Conservation (phyloP, 2,888 invertebrate genomes). For the Allacma fusca region DNA sequence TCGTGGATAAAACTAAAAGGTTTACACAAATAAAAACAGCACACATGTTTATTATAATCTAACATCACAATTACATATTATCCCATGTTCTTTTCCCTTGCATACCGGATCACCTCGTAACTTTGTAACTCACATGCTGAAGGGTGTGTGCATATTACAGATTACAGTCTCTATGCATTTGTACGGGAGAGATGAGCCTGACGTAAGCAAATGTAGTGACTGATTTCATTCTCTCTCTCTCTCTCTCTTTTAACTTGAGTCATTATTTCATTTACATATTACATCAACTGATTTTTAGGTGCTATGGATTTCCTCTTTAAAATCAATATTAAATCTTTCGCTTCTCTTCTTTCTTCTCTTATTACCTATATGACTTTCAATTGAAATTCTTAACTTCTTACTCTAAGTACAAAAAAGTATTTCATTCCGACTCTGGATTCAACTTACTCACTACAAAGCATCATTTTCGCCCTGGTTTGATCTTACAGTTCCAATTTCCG, state of each 20-base stretch:
- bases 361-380: not conserved
- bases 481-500: not conserved
- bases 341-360: not conserved
- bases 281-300: too few species aligned
- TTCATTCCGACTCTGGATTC: not conserved
- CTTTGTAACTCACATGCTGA: not conserved
- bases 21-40: slow-evolving; percentile 12
- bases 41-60: slow-evolving; percentile 11
- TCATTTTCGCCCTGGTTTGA: not conserved
- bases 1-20: not conserved
- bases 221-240: too few species aligned
- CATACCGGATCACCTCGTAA: slow-evolving; percentile 1
- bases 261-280: too few species aligned
- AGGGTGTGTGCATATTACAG: too few species aligned
- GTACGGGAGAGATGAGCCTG: too few species aligned
- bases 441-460: not conserved
- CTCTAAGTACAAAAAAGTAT: not conserved
- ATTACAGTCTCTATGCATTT: too few species aligned
- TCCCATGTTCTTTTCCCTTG: not conserved
- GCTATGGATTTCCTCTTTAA: not conserved
- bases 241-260: too few species aligned
- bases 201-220: too few species aligned
- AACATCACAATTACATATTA: slow-evolving; percentile 1
- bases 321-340: not conserved
- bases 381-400: not conserved